These are phyloP conservation scores for Saguinus midas DNA, from an alignment of 2,113 vertebrate species.

Conservation along the genomic window DNA sequence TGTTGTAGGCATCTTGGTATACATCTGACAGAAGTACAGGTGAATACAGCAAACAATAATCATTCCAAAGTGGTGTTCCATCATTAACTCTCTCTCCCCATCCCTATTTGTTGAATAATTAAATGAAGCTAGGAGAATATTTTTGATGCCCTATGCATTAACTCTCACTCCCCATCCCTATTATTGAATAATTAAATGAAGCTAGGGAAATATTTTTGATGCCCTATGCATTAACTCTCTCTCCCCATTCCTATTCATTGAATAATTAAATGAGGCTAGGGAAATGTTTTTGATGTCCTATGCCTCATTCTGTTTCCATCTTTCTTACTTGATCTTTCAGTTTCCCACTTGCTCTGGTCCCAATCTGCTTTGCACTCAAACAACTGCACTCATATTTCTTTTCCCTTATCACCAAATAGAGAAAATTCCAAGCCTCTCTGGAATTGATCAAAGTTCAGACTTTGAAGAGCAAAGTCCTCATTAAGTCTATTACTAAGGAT, in stretches of 20 bases:
- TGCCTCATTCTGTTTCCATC: not conserved
- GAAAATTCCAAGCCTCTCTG: conserved; percentile 32
- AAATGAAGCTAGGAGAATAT: fast-evolving
- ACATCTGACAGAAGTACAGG: not conserved
- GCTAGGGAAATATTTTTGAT: not conserved
- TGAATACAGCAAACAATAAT: not conserved
- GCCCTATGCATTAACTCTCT: not conserved
- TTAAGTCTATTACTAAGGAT: conserved; percentile 10
- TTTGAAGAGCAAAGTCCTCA: conserved; percentile 53
- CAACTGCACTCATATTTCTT: not conserved
- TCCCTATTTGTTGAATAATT: not conserved
- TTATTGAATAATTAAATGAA: not conserved
- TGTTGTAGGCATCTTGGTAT: not conserved
- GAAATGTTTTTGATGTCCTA: not conserved
- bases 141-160: not conserved
- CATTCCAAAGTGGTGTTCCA: not conserved
- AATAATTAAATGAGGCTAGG: not conserved
- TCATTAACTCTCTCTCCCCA: not conserved
- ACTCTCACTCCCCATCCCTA: not conserved
- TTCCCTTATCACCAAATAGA: not conserved
- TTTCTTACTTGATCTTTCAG: not conserved
- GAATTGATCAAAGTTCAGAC: conserved; percentile 50
- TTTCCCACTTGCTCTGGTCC: not conserved
- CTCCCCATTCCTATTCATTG: fast-evolving
- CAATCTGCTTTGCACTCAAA: not conserved